Evolutionary conservation across 2,113 vertebrate species (phyloP).

Genomic region (Ophthalmolycus amberensis): DNA sequence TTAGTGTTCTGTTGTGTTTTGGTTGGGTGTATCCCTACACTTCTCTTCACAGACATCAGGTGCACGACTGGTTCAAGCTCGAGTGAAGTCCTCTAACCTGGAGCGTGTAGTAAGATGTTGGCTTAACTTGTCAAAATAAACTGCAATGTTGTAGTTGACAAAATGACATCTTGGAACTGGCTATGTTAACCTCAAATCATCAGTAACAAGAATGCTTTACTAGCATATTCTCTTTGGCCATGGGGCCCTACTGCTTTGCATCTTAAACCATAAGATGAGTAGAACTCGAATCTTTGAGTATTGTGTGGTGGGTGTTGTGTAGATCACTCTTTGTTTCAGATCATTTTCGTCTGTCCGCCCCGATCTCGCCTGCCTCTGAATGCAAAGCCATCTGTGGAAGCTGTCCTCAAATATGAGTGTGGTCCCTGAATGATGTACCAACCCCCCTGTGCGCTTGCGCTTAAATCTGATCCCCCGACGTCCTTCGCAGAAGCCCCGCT

Average conservation of each 20-base stretch:
- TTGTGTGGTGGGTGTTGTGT: conserved; percentile 84
- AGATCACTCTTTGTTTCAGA: conserved; percentile 87
- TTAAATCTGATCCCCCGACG: conserved; percentile 75
- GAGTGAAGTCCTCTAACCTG: conserved; percentile 72
- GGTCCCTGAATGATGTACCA: conserved; percentile 82
- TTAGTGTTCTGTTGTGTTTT: conserved; percentile 46
- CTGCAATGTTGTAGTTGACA: conserved; percentile 69
- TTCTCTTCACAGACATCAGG: conserved; percentile 81
- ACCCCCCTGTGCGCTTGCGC: conserved; percentile 81
- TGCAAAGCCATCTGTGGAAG: conserved; percentile 85
- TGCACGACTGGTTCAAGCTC: conserved; percentile 71
- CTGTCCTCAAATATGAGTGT: conserved; percentile 80
- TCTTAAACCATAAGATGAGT: conserved; percentile 76
- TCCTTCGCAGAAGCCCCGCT: conserved; percentile 77
- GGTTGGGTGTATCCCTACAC: conserved; percentile 73
- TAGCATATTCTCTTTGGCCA: conserved; percentile 75
- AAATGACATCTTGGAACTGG: conserved; percentile 79
- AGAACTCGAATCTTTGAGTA: conserved; percentile 72
- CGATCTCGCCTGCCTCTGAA: conserved; percentile 84
- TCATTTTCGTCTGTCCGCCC: conserved; percentile 82
- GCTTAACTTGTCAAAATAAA: conserved; percentile 55
- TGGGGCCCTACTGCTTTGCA: conserved; percentile 75
- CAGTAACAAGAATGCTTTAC: conserved; percentile 79
- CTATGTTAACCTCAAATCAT: conserved; percentile 80
- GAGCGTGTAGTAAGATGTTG: conserved; percentile 79